These are phyloP conservation scores for human (Homo sapiens) DNA, from an alignment of 2,113 vertebrate genomes.

Conservation along the genomic window GRCh38 chr7:20898001-20898500, in stretches of 20 bases:
- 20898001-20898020: not conserved
- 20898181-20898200: constrained; percentile 1
- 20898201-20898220: not conserved
- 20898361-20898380: not conserved
- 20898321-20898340: not conserved
- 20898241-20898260: not conserved
- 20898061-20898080: not conserved
- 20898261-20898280: not conserved
- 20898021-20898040: not conserved
- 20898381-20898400: not conserved
- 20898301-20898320: not conserved
- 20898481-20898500: not conserved
- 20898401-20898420: not conserved
- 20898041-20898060: not conserved
- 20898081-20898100: not conserved
- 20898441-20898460: not conserved
- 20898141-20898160: not conserved
- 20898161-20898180: not conserved
- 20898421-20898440: not conserved
- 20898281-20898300: not conserved
- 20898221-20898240: not conserved
- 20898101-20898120: not conserved
- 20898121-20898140: constrained; percentile 11
- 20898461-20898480: not conserved
- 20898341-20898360: not conserved